Evolutionary conservation across 1,140 invertebrate genomes (phyloP), one percentile per base, ranked within the genome.

Genomic region (Psix sp.): DNA sequence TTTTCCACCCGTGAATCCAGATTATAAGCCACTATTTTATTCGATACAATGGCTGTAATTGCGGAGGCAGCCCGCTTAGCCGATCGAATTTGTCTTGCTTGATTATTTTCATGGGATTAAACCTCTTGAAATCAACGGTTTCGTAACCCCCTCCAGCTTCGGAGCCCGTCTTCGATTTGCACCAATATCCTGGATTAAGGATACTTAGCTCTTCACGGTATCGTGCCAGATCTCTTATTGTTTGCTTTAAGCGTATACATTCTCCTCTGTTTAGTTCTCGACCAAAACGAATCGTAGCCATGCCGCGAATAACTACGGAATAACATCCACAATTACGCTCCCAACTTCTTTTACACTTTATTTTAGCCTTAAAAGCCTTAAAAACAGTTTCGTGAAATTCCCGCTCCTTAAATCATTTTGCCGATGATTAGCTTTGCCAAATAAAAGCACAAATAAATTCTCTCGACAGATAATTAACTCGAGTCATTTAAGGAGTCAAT

Each of bases 141-240:
- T 54, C 42, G 49, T 39, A 11, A 42, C 49, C 2, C 26, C n/a
- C 26, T 26, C 16, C 38, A 6, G 18, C 21, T 45, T 24, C 33
- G 40, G 39, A 35, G 21, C 43, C 51, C 45, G 21, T 54, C 52
- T 73, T 73, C 62, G 60, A 59, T 65, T 57, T 48, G 40, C 52
- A 65, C 72, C 72, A 68, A 75, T 75, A 75, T 75, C 72, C 65
- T 54, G 72, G 72, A 63, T 75, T 75, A 75, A 75, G 59, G 59
- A 65, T 75, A 75, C 59, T 70, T 65, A 70, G 49, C 43, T 73
- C 60, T 63, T 60, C 54, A 66, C 60, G 60, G 39, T 36, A 36
- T 42, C 48, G 16, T 21, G 56, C 15, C 18, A 49, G 49, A 73
- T 68, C 72, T 54, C 31, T 33, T 60, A 75, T 76, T 70, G 57